Base-by-base conservation (phyloP, 1,140 invertebrate genomes). In the Sarcophaga peregrina region DNA sequence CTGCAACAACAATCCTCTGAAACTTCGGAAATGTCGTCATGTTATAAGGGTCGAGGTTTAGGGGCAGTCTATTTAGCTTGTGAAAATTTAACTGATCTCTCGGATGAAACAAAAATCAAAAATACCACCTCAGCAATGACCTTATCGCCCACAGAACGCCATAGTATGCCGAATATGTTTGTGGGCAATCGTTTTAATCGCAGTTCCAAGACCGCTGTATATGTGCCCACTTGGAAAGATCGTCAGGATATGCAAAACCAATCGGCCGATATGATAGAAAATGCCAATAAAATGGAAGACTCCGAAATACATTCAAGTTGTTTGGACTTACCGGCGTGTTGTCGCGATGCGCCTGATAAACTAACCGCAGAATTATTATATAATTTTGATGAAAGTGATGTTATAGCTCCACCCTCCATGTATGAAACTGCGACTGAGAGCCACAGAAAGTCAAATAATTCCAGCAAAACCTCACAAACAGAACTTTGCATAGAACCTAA, bases 71-170 rank as follows among this genome's bases (percentile, higher is more conserved):
- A 92, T 82, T 92, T 92, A 87, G 93, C 93, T 7, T 94, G 93
- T 87, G 93, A 94, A 90, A 93, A 95, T 91, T 87, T 95, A 84
- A 91, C 92, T 9, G 93, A 92, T 86, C 91, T 94, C 83, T 92
- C 93, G 85, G 93, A 92, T 91, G 84, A 91, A 87, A 85, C 86
- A 87, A 85, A 78, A 37, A 81, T 84, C 73, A 85, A 83, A 85
- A 17, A 76, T 9, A 85, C 62, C 46, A 82, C 84, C 82, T 46
- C 13, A 48, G 73, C 45, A 68, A 0, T 76, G 62, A 8, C 58
- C 78, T 0, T 37, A 47, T 87, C 87, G 1, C 88, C 87, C n/a
- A 85, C 85, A n/a, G 88, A 89, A 37, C 85, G 90, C 0, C 89
- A 89, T 83, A 90, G 90, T 80, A 90, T 90, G 87, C 92, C 92